phyloP scores from a whole-genome alignment of 2,797 vertebrate genomes.

The Limnodromus scolopaceus region DNA sequence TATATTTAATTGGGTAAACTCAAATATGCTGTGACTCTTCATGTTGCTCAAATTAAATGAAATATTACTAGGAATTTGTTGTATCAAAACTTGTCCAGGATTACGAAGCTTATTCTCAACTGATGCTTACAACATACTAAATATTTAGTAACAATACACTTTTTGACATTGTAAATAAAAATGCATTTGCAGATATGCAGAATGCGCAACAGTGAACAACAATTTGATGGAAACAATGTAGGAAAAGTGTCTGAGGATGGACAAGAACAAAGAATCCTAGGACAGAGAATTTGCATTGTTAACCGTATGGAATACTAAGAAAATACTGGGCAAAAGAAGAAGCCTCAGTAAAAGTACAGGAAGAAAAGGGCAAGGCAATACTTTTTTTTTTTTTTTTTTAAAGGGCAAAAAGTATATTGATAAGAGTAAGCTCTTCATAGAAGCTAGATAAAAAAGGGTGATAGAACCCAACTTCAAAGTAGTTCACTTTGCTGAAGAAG shows the following conservation, averaged over 20 bases:
- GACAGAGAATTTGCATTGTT: background rate
- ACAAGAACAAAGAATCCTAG: background rate
- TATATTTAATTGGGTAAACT: background rate
- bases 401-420: background rate
- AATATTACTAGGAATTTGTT: background rate
- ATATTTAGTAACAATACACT: background rate
- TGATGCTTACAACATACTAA: background rate
- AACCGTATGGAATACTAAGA: background rate
- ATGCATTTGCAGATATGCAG: background rate
- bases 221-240: background rate
- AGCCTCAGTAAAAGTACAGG: background rate
- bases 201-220: background rate
- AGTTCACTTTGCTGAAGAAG: background rate
- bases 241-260: background rate
- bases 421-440: background rate
- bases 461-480: background rate
- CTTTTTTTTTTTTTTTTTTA: background rate
- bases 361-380: slow-evolving; percentile 20
- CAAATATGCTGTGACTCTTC: background rate
- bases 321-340: background rate
- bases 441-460: slow-evolving; percentile 9
- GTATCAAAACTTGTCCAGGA: background rate
- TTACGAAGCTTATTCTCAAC: background rate
- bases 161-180: background rate
- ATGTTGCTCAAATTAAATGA: background rate